Conservation (phyloP, 2,113 vertebrate genomes). For the Kryptolebias marmoratus region DNA sequence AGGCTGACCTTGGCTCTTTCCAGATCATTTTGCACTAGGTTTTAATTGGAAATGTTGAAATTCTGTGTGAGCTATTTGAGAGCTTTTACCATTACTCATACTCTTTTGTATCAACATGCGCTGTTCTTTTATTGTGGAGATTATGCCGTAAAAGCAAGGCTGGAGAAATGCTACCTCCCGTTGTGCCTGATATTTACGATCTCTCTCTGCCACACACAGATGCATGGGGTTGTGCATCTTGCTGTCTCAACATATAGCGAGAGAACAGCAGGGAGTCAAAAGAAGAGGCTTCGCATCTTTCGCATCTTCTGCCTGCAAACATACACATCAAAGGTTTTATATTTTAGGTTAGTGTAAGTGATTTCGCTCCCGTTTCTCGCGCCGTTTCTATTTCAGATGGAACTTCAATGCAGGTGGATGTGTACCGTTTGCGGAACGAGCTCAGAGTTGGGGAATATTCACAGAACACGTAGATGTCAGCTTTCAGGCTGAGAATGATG, state of each 20-base stretch:
- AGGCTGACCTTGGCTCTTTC: conserved; percentile 29
- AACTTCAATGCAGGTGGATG: conserved; percentile 19
- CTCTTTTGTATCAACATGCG: conserved; percentile 29
- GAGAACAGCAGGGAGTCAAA: conserved; percentile 47
- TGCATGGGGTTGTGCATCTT: conserved; percentile 50
- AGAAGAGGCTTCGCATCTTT: conserved; percentile 37
- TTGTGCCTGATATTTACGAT: conserved; percentile 59
- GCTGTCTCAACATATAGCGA: conserved; percentile 24
- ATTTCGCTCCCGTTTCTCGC: conserved; percentile 6
- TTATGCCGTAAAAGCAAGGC: conserved; percentile 37
- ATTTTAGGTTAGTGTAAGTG: conserved; percentile 1
- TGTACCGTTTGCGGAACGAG: conserved; percentile 52
- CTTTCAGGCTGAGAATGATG: conserved; percentile 52
- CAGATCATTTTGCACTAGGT: conserved; percentile 4
- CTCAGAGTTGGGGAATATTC: conserved; percentile 54
- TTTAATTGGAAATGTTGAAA: not conserved
- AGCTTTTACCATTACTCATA: conserved; percentile 3
- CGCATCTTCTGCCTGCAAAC: conserved; percentile 2
- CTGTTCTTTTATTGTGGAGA: conserved; percentile 12
- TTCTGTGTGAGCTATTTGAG: not conserved
- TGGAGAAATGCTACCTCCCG: conserved; percentile 43
- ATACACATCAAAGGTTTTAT: conserved; percentile 28
- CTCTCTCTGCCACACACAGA: conserved; percentile 39
- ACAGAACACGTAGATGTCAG: conserved; percentile 46
- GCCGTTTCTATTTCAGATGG: conserved; percentile 12